Base-by-base conservation (phyloP, 2,797 vertebrate species). In the Kryptopterus vitreolus region DNA sequence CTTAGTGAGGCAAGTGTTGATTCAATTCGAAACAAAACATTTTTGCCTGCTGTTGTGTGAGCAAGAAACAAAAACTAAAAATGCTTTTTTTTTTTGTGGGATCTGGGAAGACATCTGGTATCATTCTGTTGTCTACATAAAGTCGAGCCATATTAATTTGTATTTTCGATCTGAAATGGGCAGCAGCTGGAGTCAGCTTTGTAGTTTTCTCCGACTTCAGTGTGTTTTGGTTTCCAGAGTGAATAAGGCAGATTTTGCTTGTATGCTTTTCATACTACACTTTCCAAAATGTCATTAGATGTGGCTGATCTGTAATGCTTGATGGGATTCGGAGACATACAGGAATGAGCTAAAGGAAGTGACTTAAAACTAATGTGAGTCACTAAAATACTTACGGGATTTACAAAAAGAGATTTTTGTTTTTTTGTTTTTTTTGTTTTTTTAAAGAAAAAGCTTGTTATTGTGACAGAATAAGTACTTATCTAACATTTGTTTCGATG, bases 101-200 rank as follows among this genome's bases (percentile, higher is more conserved):
- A 78, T 85, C 84, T 72, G 61, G 4, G 81, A 84, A 57, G 76
- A 58, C 86, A 87, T 88, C 87, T 89, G 87, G 85, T 80, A 81
- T 85, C 75, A 81, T 83, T 87, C 81, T 84, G 20, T 83, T 74
- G 81, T 87, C 86, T 87, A 84, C 80, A 75, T 83, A 80, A 81
- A 83, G 85, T 87, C 73, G 10, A 85, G 70, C 75, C 57, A 8
- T 83, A 86, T 87, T 86, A 53, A 85, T 88, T 84, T 85, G 77
- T 87, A 83, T 85, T 81, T 89, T 83, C 22, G 15, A 77, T 85
- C 77, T 61, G 66, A 87, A 87, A 89, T 87, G 68, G 16, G 52
- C 77, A 63, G 43, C 87, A 87, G 87, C 84, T 87, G 84, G 38
- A 59, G 59, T 53, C 58, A 69, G 52, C 81, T 88, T 85, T 79